These are phyloP conservation scores for Acanthurus tractus DNA, from an alignment of 2,797 vertebrate genomes.

Conservation along the genomic window DNA sequence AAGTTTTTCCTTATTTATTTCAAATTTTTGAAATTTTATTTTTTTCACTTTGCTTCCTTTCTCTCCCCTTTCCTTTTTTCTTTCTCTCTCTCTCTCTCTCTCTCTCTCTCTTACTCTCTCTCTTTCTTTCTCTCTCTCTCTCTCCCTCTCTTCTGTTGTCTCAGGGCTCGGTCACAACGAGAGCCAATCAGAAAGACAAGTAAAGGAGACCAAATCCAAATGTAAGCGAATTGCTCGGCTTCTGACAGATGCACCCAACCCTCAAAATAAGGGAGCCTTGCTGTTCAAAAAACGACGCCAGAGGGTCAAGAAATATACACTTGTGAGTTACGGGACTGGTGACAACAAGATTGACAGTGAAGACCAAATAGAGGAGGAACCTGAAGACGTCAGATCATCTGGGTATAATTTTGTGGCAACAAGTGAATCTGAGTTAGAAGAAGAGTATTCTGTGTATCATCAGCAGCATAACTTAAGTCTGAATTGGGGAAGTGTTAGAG, in stretches of 20 bases:
- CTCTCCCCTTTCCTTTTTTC: no score
- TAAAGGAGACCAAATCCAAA: slow-evolving; percentile 95
- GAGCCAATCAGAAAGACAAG: slow-evolving; percentile 91
- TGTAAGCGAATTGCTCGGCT: slow-evolving; percentile 92
- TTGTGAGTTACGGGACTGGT: slow-evolving; percentile 94
- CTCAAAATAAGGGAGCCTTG: slow-evolving; percentile 92
- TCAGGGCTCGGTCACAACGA: slow-evolving; percentile 89
- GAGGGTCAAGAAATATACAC: slow-evolving; percentile 92
- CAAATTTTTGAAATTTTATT: slow-evolving; percentile 1
- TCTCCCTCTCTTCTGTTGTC: slow-evolving; percentile 26
- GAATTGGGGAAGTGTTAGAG: slow-evolving; percentile 86
- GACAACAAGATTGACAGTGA: slow-evolving; percentile 83
- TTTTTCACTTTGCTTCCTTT: background rate
- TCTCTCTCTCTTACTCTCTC: slow-evolving; percentile 13
- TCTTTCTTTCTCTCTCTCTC: slow-evolving; percentile 14
- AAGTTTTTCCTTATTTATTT: background rate
- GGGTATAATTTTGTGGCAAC: slow-evolving; percentile 85
- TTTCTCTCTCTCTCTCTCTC: slow-evolving; percentile 28
- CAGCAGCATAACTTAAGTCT: slow-evolving; percentile 83
- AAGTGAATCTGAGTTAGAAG: slow-evolving; percentile 91
- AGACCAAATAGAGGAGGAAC: slow-evolving; percentile 81
- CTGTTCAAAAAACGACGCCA: slow-evolving; percentile 93
- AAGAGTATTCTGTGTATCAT: slow-evolving; percentile 85
- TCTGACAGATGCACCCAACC: slow-evolving; percentile 91
- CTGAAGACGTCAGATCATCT: slow-evolving; percentile 80